Conservation (phyloP, 2,797 vertebrate genomes). For the Numenius phaeopus region DNA sequence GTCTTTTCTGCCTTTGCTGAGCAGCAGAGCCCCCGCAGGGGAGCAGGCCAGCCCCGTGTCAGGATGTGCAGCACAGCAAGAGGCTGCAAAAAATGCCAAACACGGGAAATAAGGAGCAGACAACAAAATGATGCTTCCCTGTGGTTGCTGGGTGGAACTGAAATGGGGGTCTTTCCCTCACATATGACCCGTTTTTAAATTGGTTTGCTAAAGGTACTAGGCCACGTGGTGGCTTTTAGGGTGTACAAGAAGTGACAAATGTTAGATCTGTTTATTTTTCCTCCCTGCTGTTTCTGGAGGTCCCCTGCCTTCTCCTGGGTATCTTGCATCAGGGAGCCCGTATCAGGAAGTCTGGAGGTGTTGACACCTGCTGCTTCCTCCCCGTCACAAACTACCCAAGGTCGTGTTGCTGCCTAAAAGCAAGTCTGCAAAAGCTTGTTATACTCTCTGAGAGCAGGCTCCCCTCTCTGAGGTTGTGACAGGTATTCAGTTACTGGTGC, state of each 20-base stretch:
- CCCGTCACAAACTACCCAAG: rapidly evolving
- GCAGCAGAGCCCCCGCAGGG: background rate
- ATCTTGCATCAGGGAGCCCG: rapidly evolving
- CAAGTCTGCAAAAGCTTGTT: background rate
- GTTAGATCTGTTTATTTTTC: background rate
- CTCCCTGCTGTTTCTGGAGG: background rate
- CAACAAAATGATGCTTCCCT: background rate
- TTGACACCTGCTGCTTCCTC: background rate
- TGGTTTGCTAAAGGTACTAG: too few relatives aligned
- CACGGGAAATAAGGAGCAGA: rapidly evolving
- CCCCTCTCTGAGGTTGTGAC: rapidly evolving
- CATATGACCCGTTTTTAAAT: rapidly evolving
- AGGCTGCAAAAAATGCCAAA: too few relatives aligned
- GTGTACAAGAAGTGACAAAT: background rate
- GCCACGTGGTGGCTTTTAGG: rapidly evolving
- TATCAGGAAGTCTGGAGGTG: background rate
- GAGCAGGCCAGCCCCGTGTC: background rate
- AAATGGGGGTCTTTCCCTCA: background rate
- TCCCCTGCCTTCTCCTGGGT: rapidly evolving
- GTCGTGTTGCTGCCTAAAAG: background rate
- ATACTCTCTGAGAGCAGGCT: rapidly evolving
- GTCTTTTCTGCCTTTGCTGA: too few relatives aligned
- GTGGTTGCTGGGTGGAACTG: rapidly evolving
- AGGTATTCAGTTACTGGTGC: background rate
- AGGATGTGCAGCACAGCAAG: background rate